A percentile compares a stretch with the other conserved stretches of the same genome.
phyloP scores from a whole-genome alignment of 2,113 vertebrate genomes.

The Nycticorax nycticorax region DNA sequence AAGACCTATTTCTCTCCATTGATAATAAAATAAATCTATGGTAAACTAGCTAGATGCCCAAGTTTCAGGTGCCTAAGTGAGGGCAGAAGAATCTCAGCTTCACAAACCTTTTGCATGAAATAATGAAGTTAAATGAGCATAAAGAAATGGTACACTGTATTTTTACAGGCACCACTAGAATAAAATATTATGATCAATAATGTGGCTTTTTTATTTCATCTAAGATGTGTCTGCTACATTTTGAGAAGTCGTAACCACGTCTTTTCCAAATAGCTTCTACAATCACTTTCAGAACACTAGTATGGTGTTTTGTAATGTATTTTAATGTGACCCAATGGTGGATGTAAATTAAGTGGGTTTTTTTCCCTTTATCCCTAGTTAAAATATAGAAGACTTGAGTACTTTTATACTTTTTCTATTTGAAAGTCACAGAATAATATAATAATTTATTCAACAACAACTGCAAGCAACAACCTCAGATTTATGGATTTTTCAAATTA shows the following conservation, averaged over 20 bases:
- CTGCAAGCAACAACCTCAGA: neutral
- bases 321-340: neutral
- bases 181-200: neutral
- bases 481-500: constrained; percentile 7
- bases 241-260: neutral
- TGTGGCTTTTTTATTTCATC: neutral
- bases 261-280: neutral
- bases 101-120: neutral
- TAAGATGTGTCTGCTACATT: neutral
- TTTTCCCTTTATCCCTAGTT: neutral
- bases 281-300: neutral
- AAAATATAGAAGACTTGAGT: neutral
- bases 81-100: neutral
- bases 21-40: neutral
- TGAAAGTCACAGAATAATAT: neutral
- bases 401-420: neutral
- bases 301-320: neutral
- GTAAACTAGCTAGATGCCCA: neutral
- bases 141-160: neutral
- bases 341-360: neutral
- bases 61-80: neutral
- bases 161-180: neutral
- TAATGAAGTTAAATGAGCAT: neutral
- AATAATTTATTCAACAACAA: neutral
- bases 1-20: neutral